Conservation (phyloP, 2,113 vertebrate genomes). For the Neogale vison region DNA sequence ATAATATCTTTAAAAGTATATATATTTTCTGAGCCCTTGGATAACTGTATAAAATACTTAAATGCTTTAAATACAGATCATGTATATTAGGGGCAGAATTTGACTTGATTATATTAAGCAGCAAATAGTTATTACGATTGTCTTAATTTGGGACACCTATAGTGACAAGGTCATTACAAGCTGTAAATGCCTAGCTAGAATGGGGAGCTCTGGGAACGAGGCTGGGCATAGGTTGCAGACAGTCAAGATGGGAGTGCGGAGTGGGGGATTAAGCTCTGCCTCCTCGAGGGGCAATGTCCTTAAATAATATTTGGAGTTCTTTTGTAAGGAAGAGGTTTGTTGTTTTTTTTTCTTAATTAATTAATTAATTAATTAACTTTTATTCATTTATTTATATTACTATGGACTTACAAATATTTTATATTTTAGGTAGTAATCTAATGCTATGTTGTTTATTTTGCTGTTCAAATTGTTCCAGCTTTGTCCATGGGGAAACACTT, state of each 20-base stretch:
- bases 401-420: background rate
- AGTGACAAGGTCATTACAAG: background rate
- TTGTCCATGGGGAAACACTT: background rate
- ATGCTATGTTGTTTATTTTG: background rate
- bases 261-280: background rate
- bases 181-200: background rate
- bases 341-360: background rate
- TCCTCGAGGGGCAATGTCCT: background rate
- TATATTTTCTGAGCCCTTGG: background rate
- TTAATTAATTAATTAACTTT: background rate
- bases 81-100: background rate
- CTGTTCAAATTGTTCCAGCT: background rate
- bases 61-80: background rate
- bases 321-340: background rate
- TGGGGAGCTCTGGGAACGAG: background rate
- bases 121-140: constrained; percentile 41
- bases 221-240: background rate
- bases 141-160: background rate
- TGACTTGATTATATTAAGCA: background rate
- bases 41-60: constrained; percentile 29
- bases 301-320: background rate
- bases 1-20: too few species aligned
- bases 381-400: background rate
- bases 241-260: background rate
- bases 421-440: background rate